Evolutionary conservation across 2,113 vertebrate genomes (phyloP).

Genomic region (Cariama cristata): DNA sequence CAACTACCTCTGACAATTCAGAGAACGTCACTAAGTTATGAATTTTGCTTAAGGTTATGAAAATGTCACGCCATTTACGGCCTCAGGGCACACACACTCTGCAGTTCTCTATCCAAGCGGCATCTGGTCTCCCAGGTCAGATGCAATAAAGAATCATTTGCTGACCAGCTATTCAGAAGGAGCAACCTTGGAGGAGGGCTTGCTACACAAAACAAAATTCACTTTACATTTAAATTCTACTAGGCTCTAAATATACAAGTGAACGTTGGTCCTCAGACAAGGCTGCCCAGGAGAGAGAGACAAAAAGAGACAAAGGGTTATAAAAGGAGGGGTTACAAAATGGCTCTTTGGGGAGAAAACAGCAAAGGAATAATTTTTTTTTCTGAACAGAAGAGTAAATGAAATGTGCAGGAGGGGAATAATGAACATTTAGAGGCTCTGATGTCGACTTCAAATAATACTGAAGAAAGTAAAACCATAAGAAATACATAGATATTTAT

Average conservation of each 20-base stretch:
- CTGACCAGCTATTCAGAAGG: not conserved
- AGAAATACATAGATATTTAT: not conserved
- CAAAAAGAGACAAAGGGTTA: not conserved
- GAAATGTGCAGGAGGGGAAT: not conserved
- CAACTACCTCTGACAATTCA: not conserved
- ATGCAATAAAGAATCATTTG: not conserved
- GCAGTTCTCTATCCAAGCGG: not conserved
- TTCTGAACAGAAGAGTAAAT: not conserved
- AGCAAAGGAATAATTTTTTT: not conserved
- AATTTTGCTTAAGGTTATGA: not conserved
- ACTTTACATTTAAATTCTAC: not conserved
- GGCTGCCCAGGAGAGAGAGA: not conserved
- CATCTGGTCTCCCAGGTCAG: not conserved
- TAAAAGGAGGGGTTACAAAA: not conserved
- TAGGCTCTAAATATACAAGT: not conserved
- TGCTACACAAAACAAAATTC: not conserved
- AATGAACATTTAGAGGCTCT: not conserved
- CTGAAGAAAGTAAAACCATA: not conserved
- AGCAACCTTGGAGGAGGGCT: not conserved
- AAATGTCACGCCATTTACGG: accelerated
- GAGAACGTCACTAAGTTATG: not conserved
- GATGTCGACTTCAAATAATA: not conserved
- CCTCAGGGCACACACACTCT: not conserved
- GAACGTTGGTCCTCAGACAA: not conserved
- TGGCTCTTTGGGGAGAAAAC: not conserved